Conservation (phyloP, 1,140 invertebrate species). For the Plectrocnemia conspersa region DNA sequence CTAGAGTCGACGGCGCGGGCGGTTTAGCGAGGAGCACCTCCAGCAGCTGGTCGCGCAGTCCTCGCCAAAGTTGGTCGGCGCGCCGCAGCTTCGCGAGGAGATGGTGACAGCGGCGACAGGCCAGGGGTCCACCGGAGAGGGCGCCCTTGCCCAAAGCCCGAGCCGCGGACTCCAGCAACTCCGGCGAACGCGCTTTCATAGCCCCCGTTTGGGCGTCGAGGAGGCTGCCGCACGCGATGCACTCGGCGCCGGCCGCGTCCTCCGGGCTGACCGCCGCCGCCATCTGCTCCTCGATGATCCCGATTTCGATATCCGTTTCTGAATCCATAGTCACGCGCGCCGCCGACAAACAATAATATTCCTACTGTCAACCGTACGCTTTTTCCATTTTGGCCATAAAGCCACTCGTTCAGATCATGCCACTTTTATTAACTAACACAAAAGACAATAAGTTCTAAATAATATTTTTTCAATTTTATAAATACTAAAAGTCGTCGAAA, state of each 20-base stretch:
- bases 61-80: constrained; percentile 1
- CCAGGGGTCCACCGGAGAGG: too few species aligned
- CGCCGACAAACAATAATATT: too few species aligned
- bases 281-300: too few species aligned
- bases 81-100: constrained; percentile 1
- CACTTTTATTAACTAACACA: too few species aligned
- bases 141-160: neutral
- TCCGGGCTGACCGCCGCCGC: neutral
- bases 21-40: neutral
- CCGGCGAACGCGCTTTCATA: neutral
- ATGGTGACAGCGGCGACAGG: neutral
- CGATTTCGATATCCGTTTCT: too few species aligned
- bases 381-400: too few species aligned
- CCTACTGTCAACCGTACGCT: too few species aligned
- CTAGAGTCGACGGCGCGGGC: neutral
- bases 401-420: too few species aligned
- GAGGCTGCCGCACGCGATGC: neutral
- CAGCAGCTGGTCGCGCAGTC: neutral
- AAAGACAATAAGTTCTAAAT: too few species aligned
- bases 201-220: neutral
- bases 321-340: too few species aligned
- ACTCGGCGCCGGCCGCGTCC: neutral
- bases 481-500: too few species aligned
- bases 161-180: neutral
- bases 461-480: too few species aligned